phyloP scores from a whole-genome alignment of 2,888 invertebrate genomes.

The Leptarthrus brevirostris region DNA sequence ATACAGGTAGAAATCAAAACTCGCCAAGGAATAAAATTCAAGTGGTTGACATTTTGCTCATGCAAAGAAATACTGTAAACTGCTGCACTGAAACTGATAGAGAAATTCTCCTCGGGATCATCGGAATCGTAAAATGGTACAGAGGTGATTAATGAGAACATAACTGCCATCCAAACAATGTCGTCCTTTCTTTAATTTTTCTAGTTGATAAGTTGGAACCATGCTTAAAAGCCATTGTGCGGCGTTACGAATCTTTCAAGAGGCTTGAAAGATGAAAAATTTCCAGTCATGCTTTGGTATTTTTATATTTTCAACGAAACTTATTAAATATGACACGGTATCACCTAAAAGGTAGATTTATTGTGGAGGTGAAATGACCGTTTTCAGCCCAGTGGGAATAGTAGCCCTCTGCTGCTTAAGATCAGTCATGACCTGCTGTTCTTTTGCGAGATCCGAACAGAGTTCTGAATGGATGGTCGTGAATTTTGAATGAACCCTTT shows the following conservation, averaged over 20 bases:
- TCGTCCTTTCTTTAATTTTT: constrained; percentile 23
- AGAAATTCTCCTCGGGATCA: neutral
- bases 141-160: constrained; percentile 35
- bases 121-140: constrained; percentile 8
- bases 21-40: neutral
- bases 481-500: constrained; percentile 39
- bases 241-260: neutral
- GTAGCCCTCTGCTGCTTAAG: neutral
- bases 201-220: neutral
- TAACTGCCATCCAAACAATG: constrained; percentile 21
- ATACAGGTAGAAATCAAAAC: constrained; percentile 41
- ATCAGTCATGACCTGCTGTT: constrained; percentile 16
- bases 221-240: constrained; percentile 2
- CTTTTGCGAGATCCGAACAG: constrained; percentile 11
- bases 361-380: neutral
- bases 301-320: constrained; percentile 37
- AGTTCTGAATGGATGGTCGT: constrained; percentile 8
- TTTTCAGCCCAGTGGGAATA: neutral
- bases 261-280: neutral
- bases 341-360: constrained; percentile 9
- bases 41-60: constrained; percentile 3
- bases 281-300: constrained; percentile 8
- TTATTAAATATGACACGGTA: constrained; percentile 27
- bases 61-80: too few species aligned
- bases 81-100: too few species aligned